Conservation (phyloP, 2,888 invertebrate species). For the Thereva unica region DNA sequence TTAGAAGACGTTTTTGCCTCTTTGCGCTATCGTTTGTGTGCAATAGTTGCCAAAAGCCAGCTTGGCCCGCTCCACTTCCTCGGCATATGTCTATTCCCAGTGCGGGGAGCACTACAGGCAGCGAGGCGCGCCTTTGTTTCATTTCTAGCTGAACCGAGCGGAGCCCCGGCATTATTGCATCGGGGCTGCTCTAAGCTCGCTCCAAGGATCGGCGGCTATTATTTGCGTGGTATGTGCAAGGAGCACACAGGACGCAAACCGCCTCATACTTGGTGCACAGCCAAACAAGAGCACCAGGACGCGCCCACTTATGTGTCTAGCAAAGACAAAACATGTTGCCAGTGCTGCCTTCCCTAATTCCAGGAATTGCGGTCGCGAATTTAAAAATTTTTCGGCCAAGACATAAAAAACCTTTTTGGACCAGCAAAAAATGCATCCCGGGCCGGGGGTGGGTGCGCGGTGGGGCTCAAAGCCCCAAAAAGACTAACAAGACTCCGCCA, state of each 20-base stretch:
- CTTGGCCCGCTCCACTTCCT: too few relatives aligned
- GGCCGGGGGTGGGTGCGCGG: neutral
- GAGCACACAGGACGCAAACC: constrained; percentile 7
- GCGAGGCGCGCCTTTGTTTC: too few relatives aligned
- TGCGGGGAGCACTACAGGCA: too few relatives aligned
- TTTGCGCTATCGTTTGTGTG: too few relatives aligned
- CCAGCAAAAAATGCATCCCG: constrained; percentile 17
- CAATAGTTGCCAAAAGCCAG: too few relatives aligned
- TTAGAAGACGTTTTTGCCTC: too few relatives aligned
- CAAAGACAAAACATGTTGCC: constrained; percentile 36
- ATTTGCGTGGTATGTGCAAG: constrained; percentile 12
- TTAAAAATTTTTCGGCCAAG: constrained; percentile 37
- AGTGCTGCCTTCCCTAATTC: constrained; percentile 40
- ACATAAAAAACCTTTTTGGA: constrained; percentile 36
- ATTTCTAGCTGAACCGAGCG: too few relatives aligned
- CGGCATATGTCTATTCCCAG: too few relatives aligned
- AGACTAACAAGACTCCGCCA: constrained; percentile 11
- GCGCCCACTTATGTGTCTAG: constrained; percentile 31
- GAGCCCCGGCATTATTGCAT: too few relatives aligned
- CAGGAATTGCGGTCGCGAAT: constrained; percentile 47
- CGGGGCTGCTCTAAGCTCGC: too few relatives aligned
- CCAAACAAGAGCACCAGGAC: constrained; percentile 4
- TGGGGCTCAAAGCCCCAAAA: neutral
- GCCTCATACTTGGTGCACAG: neutral
- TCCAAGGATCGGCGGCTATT: too few relatives aligned